Evolutionary conservation across 1,140 invertebrate genomes (phyloP).

Genomic region (Acromyrmex echinatior): DNA sequence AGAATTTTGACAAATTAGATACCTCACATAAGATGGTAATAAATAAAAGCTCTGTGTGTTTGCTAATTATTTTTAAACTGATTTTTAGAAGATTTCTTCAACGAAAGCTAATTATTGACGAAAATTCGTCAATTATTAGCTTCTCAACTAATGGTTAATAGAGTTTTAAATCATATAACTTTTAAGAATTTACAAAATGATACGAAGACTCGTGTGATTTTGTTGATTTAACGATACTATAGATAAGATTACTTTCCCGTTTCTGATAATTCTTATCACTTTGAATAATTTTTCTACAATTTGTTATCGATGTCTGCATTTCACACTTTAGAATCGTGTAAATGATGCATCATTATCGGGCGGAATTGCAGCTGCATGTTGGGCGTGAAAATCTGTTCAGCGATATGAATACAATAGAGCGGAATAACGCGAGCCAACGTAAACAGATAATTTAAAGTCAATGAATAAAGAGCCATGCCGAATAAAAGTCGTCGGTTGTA

Average conservation of each 20-base stretch:
- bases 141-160: neutral
- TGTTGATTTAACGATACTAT: neutral
- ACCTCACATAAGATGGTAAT: neutral
- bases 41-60: too few species aligned
- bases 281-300: neutral
- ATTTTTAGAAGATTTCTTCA: neutral
- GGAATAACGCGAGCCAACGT: neutral
- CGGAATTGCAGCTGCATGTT: neutral
- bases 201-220: neutral
- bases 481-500: neutral
- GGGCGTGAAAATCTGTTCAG: slow-evolving; percentile 30
- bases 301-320: neutral
- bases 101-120: neutral
- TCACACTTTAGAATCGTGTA: neutral
- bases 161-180: neutral
- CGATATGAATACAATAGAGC: slow-evolving; percentile 69
- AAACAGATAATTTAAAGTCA: slow-evolving; percentile 61
- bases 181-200: neutral
- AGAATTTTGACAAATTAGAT: neutral
- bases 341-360: neutral
- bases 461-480: slow-evolving; percentile 13
- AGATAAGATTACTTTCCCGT: neutral
- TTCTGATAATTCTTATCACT: neutral
- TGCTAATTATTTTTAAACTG: neutral
- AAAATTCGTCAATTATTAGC: neutral